Base-by-base conservation (phyloP, 23 tunicate species). In the Ciona savignyi region DNA sequence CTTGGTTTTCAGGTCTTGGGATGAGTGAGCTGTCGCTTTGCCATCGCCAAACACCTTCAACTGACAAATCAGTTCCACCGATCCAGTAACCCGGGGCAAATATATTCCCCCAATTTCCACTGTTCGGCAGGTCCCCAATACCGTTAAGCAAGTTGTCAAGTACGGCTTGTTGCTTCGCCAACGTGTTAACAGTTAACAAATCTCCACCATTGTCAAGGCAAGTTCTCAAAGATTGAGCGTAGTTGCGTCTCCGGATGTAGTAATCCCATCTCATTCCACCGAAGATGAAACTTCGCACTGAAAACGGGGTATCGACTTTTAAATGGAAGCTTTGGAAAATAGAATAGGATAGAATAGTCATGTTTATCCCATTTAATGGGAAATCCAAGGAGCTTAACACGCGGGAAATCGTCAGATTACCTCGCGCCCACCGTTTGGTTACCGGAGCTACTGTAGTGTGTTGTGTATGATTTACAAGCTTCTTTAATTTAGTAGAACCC, bases 1-100 rank as follows among this genome's bases (percentile, higher is more conserved):
- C 87, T 6, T 9, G 56, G 56, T 42, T 42, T 42, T 15, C 56
- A 6, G 56, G 56, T 42, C 56, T 42, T 9, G 56, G 56, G 15
- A 42, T 42, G 15, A 6, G 9, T 11, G 2, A 11, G 25, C 61
- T 1, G 1, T 78, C 75, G 34, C 67, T 70, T 24, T 3, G 29
- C 87, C 87, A 82, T 24, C 32, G 9, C 87, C 87, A 82, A 1
- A 28, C 15, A 1, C 80, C 80, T 33, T 75, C 87, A 1, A 0
- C 35, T 20, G 23, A 34, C n/a, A 74, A 35, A 33, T 82, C 87
- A 21, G 66, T 67, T 30, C 87, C 87, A 4, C 75, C 80, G 34
- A 75, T 25, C 87, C 87, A 82, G 35, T 82, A 82, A 26, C 87
- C 87, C 32, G 75, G 74, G 1, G 69, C 80, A 33, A 67, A 33